phyloP scores from a whole-genome alignment of 2,797 vertebrate genomes.

The Lepilemur septentrionalis region DNA sequence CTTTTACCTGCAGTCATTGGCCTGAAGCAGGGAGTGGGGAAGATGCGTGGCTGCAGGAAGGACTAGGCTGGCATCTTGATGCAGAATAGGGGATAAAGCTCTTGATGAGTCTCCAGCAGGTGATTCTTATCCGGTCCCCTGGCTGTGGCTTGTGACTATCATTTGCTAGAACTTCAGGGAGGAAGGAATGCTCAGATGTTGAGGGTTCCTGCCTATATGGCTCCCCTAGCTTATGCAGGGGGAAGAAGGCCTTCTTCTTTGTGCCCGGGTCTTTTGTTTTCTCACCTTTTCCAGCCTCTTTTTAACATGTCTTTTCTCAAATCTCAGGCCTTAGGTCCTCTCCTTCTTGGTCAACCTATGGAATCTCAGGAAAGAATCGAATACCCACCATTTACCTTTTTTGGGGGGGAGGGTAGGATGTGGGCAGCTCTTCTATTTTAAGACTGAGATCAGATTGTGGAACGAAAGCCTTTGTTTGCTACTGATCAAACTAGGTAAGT shows the following conservation, averaged over 20 bases:
- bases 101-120: not conserved
- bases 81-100: not conserved
- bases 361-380: not conserved
- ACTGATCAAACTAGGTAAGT: not conserved
- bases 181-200: not conserved
- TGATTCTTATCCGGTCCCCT: not conserved
- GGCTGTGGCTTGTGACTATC: not conserved
- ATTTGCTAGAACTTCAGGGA: not conserved
- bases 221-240: not conserved
- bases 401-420: no score
- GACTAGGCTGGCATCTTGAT: not conserved
- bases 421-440: not conserved
- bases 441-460: not conserved
- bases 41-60: not conserved
- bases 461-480: conserved; percentile 15
- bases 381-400: not conserved
- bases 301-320: not conserved
- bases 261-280: not conserved
- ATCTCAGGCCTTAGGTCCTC: not conserved
- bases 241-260: not conserved
- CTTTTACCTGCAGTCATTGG: not conserved
- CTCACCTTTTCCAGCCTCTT: not conserved
- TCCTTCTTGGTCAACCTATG: not conserved
- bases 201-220: not conserved
- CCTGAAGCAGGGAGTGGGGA: no score